Base-by-base conservation (phyloP, 2,888 invertebrate species). In the Drosophila limbata region DNA sequence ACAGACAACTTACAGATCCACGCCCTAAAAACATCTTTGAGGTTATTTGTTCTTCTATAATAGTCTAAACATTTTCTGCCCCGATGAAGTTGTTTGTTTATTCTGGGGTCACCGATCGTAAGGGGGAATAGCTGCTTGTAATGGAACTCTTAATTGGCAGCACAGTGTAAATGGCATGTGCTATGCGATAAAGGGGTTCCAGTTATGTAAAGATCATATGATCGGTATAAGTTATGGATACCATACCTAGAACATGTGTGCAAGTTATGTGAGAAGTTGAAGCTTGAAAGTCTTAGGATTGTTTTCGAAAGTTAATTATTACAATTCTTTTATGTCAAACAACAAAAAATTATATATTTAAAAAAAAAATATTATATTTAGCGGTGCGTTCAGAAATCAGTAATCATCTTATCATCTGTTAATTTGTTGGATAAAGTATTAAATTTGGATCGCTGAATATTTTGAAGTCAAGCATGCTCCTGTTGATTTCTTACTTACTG, bases 71-170 rank as follows among this genome's bases (percentile, higher is more conserved):
- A 69, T 82, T 80, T 80, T 83, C 67, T 78, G 85, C 83, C 70
- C 69, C 80, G 83, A 70, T 83, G 77, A 84, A 82, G 77, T 73
- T 79, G 71, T 73, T 77, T 63, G 78, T 78, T 17, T 28, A 28
- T 15, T 45, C 51, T 72, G 60, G 82, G 82, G 79, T 79, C 82
- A 77, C 44, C 61, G 79, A 62, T 63, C 47, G 25, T 28, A 39
- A 5, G 51, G 21, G 67, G 44, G 33, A 57, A 48, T 39, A 15
- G 59, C 33, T 28, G 59, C 69, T 47, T 50, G 73, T 73, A 79
- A 79, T 79, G 74, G 53, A 81, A 70, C 69, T 64, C 59, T 52
- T 74, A 77, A 84, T 83, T 80, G 78, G 68, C 57, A 19, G 45
- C 56, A 33, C 15, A 39, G 40, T 62, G 28, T 64, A 33, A 57